phyloP scores from a whole-genome alignment of 1,140 invertebrate genomes.

The Medauroidea extradentata region DNA sequence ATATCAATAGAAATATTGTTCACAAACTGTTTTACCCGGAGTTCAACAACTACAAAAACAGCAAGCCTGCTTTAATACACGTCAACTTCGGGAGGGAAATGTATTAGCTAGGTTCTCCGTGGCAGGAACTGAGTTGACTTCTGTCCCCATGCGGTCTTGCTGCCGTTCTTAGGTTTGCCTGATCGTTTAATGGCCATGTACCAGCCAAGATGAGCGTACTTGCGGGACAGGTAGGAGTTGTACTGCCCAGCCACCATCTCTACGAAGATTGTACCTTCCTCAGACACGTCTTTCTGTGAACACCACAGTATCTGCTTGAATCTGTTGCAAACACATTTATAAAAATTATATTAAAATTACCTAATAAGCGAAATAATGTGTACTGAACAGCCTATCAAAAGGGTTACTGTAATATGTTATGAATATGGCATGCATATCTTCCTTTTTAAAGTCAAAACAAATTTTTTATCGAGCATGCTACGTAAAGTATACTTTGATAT shows the following conservation, averaged over 20 bases:
- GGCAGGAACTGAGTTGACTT: slow-evolving; percentile 58
- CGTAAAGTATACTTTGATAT: too few species aligned
- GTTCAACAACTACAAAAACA: too few species aligned
- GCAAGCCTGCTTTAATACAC: too few species aligned
- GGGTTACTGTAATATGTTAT: too few species aligned
- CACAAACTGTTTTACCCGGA: too few species aligned
- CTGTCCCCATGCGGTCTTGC: slow-evolving; percentile 54
- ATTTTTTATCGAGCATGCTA: too few species aligned
- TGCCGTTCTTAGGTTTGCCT: slow-evolving; percentile 54
- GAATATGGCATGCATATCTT: too few species aligned
- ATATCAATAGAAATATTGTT: too few species aligned
- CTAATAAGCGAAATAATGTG: neutral
- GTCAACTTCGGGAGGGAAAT: too few species aligned
- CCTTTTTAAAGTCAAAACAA: too few species aligned
- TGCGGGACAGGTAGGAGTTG: slow-evolving; percentile 54
- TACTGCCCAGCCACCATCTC: slow-evolving; percentile 53
- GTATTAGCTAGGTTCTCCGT: slow-evolving; percentile 22
- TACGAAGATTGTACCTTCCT: slow-evolving; percentile 54
- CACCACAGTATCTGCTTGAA: neutral
- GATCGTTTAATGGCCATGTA: slow-evolving; percentile 61
- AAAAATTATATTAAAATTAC: neutral
- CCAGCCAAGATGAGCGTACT: slow-evolving; percentile 55
- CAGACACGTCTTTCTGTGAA: slow-evolving; percentile 45
- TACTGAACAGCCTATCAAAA: too few species aligned
- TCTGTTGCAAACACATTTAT: neutral